Conservation (phyloP, 92 coral and sea anemone species). For the Plumapathes pennacea region DNA sequence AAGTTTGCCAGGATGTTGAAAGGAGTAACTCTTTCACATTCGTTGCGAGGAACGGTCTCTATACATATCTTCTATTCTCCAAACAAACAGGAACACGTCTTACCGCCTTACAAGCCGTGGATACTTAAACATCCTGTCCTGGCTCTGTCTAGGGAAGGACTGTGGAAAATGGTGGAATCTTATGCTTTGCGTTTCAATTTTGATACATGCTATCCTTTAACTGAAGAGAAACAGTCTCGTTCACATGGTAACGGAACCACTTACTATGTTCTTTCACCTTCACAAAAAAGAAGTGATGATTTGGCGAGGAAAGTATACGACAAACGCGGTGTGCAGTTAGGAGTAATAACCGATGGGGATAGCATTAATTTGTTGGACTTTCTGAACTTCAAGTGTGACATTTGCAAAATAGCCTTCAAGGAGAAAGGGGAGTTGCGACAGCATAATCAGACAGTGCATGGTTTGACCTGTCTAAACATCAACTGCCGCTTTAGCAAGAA, state of each 20-base stretch:
- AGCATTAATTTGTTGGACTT: conserved; percentile 35
- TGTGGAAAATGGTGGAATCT: conserved; percentile 33
- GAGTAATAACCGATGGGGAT: background rate
- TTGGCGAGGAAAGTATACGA: conserved; percentile 11
- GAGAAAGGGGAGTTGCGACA: conserved; percentile 25
- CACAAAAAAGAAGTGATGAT: conserved; percentile 10
- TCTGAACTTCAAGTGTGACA: conserved; percentile 50
- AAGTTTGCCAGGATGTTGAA: conserved; percentile 40
- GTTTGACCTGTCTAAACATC: conserved; percentile 60
- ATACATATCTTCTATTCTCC: conserved; percentile 70
- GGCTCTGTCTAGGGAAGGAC: conserved; percentile 2
- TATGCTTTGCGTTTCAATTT: conserved; percentile 45
- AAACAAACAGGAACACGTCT: conserved; percentile 27
- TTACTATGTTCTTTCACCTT: conserved; percentile 24
- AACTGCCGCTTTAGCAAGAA: conserved; percentile 50
- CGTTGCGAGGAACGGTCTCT: conserved; percentile 49
- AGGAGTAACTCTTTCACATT: conserved; percentile 59
- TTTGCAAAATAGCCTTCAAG: conserved; percentile 57
- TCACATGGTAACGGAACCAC: conserved; percentile 8
- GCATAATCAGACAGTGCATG: conserved; percentile 63
- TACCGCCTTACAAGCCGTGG: conserved; percentile 74
- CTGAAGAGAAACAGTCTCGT: background rate
- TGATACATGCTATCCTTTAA: conserved; percentile 1
- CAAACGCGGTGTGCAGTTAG: conserved; percentile 5
- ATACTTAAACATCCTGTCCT: conserved; percentile 63